Conservation (phyloP, 35 echinoderm and acorn worm genomes). For the Lytechinus variegatus region DNA sequence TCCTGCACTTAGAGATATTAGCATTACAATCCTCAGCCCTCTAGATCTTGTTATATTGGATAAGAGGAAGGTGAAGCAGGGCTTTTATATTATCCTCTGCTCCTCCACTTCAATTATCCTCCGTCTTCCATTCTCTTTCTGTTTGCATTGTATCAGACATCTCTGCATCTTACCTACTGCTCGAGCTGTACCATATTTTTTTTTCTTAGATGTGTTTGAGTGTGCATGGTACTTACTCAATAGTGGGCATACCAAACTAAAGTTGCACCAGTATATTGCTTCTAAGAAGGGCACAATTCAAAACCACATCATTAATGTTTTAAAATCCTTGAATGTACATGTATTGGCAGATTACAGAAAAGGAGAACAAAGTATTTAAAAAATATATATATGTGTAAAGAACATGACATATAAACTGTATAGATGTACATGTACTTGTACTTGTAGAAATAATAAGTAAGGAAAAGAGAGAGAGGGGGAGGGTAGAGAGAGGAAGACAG, state of each 20-base stretch:
- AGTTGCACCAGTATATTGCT: too few relatives aligned
- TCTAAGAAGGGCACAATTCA: too few relatives aligned
- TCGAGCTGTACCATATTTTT: background rate
- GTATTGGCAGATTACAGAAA: too few relatives aligned
- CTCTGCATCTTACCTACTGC: background rate
- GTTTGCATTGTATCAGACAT: background rate
- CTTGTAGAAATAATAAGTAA: background rate
- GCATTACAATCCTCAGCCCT: background rate
- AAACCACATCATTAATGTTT: too few relatives aligned
- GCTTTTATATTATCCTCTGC: background rate
- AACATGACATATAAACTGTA: too few relatives aligned
- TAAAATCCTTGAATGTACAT: too few relatives aligned
- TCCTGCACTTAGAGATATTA: background rate
- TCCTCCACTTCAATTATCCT: conserved; percentile 10
- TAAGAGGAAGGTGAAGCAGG: background rate
- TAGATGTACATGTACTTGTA: too few relatives aligned
- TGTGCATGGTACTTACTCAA: too few relatives aligned
- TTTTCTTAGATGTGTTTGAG: too few relatives aligned
- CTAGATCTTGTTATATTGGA: background rate
- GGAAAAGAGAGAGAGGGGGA: background rate
- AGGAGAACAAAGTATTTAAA: too few relatives aligned
- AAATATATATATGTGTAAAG: too few relatives aligned
- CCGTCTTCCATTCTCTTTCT: background rate
- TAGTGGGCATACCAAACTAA: too few relatives aligned
- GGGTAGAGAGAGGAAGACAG: background rate